Percentiles rank a stretch among this genome's conserved stretches.
phyloP scores from a whole-genome alignment of 2,888 invertebrate species.

The Drosophila neutralis region DNA sequence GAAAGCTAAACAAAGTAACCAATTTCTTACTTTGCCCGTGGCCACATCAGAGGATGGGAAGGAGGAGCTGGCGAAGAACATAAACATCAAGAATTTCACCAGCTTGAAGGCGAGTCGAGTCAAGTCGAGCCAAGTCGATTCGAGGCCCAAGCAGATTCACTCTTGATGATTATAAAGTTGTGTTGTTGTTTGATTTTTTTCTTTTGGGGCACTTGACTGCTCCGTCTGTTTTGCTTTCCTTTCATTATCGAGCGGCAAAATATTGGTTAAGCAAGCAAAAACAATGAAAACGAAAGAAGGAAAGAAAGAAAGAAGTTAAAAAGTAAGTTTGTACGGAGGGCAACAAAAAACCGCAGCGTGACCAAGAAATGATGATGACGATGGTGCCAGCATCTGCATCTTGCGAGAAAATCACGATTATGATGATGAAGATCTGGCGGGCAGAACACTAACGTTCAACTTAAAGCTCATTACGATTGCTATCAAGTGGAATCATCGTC shows the following conservation, averaged over 20 bases:
- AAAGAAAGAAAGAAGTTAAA: conserved; percentile 41
- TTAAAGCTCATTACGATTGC: conserved; percentile 70
- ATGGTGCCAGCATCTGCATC: conserved; percentile 72
- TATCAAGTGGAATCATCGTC: conserved; percentile 62
- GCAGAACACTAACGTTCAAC: conserved; percentile 59
- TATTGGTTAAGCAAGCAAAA: conserved; percentile 78
- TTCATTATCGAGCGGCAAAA: conserved; percentile 80
- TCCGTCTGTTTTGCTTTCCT: conserved; percentile 74
- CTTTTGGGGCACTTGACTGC: conserved; percentile 47
- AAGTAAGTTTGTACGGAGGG: conserved; percentile 47
- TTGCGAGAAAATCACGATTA: conserved; percentile 67
- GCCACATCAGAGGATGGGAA: conserved; percentile 14
- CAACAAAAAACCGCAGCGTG: conserved; percentile 67
- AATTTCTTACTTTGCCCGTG: conserved; percentile 21
- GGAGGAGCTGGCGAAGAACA: conserved; percentile 26
- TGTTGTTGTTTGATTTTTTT: conserved; percentile 49
- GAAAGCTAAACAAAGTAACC: conserved; percentile 54
- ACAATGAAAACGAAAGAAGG: conserved; percentile 77
- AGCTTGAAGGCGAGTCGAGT: conserved; percentile 40
- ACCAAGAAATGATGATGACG: conserved; percentile 73
- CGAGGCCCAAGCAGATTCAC: conserved; percentile 67
- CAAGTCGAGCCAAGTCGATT: conserved; percentile 12
- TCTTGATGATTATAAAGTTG: conserved; percentile 78
- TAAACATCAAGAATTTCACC: conserved; percentile 59
- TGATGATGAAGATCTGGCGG: conserved; percentile 73